phyloP scores from a whole-genome alignment of 2,888 invertebrate species.

The Caenorhabditis afra region DNA sequence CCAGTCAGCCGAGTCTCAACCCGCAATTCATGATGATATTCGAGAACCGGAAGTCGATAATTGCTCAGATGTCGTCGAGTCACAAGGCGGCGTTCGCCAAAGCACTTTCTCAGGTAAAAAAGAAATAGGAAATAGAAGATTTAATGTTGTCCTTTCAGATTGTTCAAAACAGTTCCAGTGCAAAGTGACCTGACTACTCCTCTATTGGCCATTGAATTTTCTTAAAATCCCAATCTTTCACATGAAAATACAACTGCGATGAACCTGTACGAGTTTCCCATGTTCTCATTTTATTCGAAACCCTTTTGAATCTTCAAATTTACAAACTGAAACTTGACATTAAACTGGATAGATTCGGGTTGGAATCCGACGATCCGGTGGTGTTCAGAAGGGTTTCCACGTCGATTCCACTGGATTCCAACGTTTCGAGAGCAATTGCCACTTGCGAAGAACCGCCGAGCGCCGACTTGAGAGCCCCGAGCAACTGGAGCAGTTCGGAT shows the following conservation, averaged over 20 bases:
- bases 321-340: too few species aligned
- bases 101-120: constrained; percentile 59
- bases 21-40: constrained; percentile 59
- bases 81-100: constrained; percentile 63
- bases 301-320: too few species aligned
- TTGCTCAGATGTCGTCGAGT: constrained; percentile 58
- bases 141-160: background rate
- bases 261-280: too few species aligned
- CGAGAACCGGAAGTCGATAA: constrained; percentile 66
- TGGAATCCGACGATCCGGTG: too few species aligned
- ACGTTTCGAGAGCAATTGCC: background rate
- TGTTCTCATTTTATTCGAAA: too few species aligned
- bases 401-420: too few species aligned
- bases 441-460: background rate
- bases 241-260: too few species aligned
- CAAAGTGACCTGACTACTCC: too few species aligned
- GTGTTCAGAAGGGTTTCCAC: background rate
- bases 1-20: constrained; percentile 3
- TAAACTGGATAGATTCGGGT: too few species aligned
- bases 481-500: background rate
- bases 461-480: background rate
- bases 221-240: too few species aligned
- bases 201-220: too few species aligned
- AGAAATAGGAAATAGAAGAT: constrained; percentile 1
- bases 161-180: too few species aligned